Evolutionary conservation across 2,113 vertebrate species (phyloP).

Genomic region (Phalacrocorax aristotelis): DNA sequence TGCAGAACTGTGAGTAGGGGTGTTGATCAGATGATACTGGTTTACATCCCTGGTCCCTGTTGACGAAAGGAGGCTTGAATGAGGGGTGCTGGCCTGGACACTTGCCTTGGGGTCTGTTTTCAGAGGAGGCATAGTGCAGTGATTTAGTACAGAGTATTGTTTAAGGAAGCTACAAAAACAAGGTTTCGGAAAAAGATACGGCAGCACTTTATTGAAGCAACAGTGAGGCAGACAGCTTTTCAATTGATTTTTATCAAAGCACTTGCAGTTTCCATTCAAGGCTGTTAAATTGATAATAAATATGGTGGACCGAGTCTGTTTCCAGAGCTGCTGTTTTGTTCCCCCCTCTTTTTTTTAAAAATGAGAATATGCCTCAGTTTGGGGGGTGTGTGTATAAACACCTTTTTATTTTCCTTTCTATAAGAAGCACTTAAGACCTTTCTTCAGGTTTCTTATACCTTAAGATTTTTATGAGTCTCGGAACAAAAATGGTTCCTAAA

Average conservation of each 20-base stretch:
- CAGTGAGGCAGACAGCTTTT: constrained; percentile 42
- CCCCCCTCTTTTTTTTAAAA: background rate
- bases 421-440: background rate
- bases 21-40: background rate
- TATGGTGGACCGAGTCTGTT: constrained; percentile 10
- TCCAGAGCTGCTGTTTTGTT: constrained; percentile 16
- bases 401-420: background rate
- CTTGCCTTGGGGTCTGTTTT: background rate
- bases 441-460: background rate
- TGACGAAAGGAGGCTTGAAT: background rate
- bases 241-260: constrained; percentile 63
- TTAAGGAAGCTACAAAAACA: constrained; percentile 41
- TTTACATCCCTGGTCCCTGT: background rate
- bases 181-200: constrained; percentile 43
- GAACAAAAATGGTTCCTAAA: background rate
- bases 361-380: background rate
- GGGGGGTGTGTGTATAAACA: background rate
- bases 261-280: constrained; percentile 51
- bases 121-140: background rate
- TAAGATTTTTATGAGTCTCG: background rate
- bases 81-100: accelerated
- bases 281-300: constrained; percentile 51
- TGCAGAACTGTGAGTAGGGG: background rate
- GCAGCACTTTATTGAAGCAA: constrained; percentile 44
- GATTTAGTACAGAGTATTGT: constrained; percentile 13